Base-by-base conservation (phyloP, 1,140 invertebrate species). In the Lepidurus couesii region DNA sequence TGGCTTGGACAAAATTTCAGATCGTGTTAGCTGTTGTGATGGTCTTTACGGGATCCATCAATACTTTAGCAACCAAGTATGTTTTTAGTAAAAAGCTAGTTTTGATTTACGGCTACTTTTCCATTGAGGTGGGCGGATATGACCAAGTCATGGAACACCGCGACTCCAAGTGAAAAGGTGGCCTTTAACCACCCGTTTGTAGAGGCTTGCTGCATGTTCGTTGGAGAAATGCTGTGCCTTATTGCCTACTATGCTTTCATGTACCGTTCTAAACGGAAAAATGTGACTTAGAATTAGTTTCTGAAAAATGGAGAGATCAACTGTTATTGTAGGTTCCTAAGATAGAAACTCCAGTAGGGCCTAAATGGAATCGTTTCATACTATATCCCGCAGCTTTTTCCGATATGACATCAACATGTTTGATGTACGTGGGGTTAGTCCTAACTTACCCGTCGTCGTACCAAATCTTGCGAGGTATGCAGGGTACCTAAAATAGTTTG, bases 381-480 rank as follows among this genome's bases (percentile, higher is more conserved):
- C 90, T 98, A 81, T 85, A 95, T 44, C 88, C 95, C 53, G 93
- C 95, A 3, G 93, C 95, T 6, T 85, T 95, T 80, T 93, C 93
- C 84, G 95, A 98, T 85, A 92, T 93, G 88, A 26, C 81, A 47
- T 86, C 83, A 7, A 88, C 88, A 43, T 86, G 87, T 0, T 81
- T 87, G 0, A 88, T 89, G 87, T 90, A 90, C 81, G 84, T 90
- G 77, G 89, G 88, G 9, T 86, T 98, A 24, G 97, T 90, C 82
- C 85, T 98, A 81, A 98, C 97, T 1, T 96, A 93, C 84, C 92
- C 94, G 1, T 96, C 94, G 78, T 97, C 95, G 83, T 98, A 97
- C 84, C 96, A 98, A 87, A 98, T 98, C 96, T 90, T 98, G 81
- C 87, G 96, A 88, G 95, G 94, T 90, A 82, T 8, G 44, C 73